Evolutionary conservation across 2,797 vertebrate genomes (phyloP), one percentile per base, ranked within the genome.

Genomic region (Lepilemur ruficaudatus): DNA sequence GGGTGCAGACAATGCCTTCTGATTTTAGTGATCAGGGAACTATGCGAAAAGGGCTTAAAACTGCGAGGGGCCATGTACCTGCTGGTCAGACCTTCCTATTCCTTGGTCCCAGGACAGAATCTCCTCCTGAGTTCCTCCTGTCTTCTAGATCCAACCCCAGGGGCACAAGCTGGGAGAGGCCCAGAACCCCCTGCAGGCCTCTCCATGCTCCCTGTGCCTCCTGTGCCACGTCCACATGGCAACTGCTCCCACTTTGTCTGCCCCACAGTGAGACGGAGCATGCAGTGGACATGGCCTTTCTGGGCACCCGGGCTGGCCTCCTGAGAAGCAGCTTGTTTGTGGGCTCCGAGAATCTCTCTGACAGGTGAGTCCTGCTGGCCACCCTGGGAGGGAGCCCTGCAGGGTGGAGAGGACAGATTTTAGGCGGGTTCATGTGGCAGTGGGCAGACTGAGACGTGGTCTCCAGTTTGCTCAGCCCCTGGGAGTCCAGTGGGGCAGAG

Each of bases 231-330:
- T 22, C 43, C 75, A 4, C 1, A 0, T 91, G 2, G 10, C 89
- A 4, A 92, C 41, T 46, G 22, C 79, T 32, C 55, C 72, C 28
- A 2, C n/a, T 87, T n/a, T 95, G 72, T 94, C 41, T 92, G 35
- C 88, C 91, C 67, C 89, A 12, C 90, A 98, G 98, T 94, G 99
- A 99, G 2, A 96, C 99, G 1, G 99, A 99, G 2, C 98, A 98
- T 0, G 99, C 99, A 5, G 93, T 99, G 22, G 99, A 99, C 98
- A 97, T 99, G 4, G 99, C 99, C 0, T 99, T 99, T 97, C 98
- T 99, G 98, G 99, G 99, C 46, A 99, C 99, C 5, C 99, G 99
- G 9, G 99, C 99, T 2, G 99, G 99, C 18, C 99, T 99, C 76
- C 98, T 99, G 98, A 99, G 99, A 93, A 99, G 98, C 91, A 98